Percentiles rank a stretch among this genome's conserved stretches.
Evolutionary conservation across 2,113 vertebrate species (phyloP).

Genomic region (Odontesthes bonariensis): DNA sequence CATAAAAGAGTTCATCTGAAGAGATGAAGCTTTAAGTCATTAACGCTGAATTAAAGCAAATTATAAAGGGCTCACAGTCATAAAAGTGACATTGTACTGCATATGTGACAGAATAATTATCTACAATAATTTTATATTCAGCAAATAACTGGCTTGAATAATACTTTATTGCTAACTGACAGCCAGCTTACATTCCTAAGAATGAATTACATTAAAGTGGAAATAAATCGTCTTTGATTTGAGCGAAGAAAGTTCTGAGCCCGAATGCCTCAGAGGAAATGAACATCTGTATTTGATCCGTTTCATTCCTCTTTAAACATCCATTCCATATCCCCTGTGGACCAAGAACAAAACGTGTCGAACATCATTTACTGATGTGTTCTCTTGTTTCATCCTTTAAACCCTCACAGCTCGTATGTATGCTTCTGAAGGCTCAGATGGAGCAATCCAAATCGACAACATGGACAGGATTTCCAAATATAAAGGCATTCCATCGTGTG

Average conservation of each 20-base stretch:
- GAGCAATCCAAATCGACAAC: constrained; percentile 44
- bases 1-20: not conserved
- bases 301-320: constrained; percentile 51
- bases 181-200: constrained; percentile 45
- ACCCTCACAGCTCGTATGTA: constrained; percentile 18
- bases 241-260: constrained; percentile 56
- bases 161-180: constrained; percentile 22
- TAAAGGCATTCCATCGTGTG: constrained; percentile 7
- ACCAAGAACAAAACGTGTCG: constrained; percentile 62
- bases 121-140: constrained; percentile 18
- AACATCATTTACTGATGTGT: constrained; percentile 63
- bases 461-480: constrained; percentile 29
- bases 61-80: not conserved
- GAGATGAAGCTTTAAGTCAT: not conserved
- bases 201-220: constrained; percentile 52
- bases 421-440: constrained; percentile 18
- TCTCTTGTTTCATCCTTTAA: constrained; percentile 45
- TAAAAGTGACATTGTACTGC: not conserved
- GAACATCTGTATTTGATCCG: constrained; percentile 58
- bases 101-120: not conserved
- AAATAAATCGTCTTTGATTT: constrained; percentile 63
- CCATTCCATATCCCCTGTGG: constrained; percentile 33
- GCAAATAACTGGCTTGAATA: constrained; percentile 3
- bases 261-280: constrained; percentile 51
- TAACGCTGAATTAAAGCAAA: not conserved